Conservation (phyloP, 2,888 invertebrate species). For the Odontomyia ornata region DNA sequence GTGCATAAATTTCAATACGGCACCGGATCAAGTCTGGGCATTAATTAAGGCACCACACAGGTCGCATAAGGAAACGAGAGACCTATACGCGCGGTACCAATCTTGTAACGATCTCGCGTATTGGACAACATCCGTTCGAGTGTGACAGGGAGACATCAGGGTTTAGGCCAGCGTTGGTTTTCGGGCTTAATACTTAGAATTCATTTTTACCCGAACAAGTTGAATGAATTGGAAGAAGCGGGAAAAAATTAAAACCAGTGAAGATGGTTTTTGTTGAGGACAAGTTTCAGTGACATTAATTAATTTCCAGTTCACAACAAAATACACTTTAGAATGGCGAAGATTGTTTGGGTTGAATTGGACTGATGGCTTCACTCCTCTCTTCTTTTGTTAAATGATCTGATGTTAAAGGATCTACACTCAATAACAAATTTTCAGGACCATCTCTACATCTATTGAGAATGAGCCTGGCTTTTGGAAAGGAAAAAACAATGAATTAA, state of each 20-base stretch:
- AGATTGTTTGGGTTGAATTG: background rate
- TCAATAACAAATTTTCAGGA: too few species aligned
- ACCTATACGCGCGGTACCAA: slow-evolving; percentile 6
- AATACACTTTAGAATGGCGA: slow-evolving; percentile 19
- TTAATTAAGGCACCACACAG: slow-evolving; percentile 50
- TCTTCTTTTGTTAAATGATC: too few species aligned
- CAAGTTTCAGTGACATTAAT: slow-evolving; percentile 41
- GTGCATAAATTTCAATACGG: slow-evolving; percentile 47
- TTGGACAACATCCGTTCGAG: slow-evolving; percentile 27
- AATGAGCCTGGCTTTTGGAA: too few species aligned
- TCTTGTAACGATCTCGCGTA: slow-evolving; percentile 37
- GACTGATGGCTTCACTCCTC: too few species aligned
- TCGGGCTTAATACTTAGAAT: slow-evolving; percentile 23
- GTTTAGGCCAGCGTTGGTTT: background rate
- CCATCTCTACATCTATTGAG: too few species aligned
- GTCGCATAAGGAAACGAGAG: slow-evolving; percentile 31
- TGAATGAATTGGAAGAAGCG: background rate
- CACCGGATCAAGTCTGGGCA: slow-evolving; percentile 43
- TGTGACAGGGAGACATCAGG: background rate
- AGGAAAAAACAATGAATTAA: too few species aligned
- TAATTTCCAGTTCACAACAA: slow-evolving; percentile 39
- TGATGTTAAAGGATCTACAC: too few species aligned
- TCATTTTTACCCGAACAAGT: slow-evolving; percentile 18
- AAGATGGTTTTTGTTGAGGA: slow-evolving; percentile 6
- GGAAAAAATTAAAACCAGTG: slow-evolving; percentile 24